Evolutionary conservation across 2,113 vertebrate genomes (phyloP).

Genomic region (Formicarius rufipectus): DNA sequence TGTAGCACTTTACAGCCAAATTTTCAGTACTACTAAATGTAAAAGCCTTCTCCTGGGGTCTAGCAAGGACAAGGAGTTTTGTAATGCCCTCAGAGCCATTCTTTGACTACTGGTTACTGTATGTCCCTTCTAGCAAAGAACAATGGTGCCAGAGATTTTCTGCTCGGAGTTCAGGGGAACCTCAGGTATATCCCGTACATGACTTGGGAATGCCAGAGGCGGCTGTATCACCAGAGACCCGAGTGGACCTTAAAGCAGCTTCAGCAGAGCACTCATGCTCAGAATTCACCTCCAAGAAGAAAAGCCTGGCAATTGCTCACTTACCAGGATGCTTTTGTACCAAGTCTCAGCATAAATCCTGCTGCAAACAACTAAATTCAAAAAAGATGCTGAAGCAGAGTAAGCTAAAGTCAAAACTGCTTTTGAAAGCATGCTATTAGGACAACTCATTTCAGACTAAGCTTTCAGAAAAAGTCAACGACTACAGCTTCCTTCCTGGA

Average conservation of each 20-base stretch:
- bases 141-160: background rate
- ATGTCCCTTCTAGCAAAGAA: background rate
- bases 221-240: background rate
- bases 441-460: background rate
- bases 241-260: background rate
- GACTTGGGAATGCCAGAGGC: background rate
- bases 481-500: background rate
- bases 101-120: background rate
- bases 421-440: background rate
- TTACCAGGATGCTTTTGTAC: background rate
- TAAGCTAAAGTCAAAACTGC: background rate
- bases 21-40: background rate
- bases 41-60: background rate
- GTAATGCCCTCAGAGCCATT: background rate
- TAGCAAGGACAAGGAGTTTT: background rate
- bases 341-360: background rate
- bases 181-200: background rate
- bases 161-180: background rate
- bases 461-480: background rate
- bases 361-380: background rate
- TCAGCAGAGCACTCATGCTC: background rate
- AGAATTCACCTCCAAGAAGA: background rate
- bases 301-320: background rate
- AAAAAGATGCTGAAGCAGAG: background rate
- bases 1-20: background rate